Evolutionary conservation across 2,888 invertebrate genomes (phyloP).

Genomic region (Himalopsyche japonica): DNA sequence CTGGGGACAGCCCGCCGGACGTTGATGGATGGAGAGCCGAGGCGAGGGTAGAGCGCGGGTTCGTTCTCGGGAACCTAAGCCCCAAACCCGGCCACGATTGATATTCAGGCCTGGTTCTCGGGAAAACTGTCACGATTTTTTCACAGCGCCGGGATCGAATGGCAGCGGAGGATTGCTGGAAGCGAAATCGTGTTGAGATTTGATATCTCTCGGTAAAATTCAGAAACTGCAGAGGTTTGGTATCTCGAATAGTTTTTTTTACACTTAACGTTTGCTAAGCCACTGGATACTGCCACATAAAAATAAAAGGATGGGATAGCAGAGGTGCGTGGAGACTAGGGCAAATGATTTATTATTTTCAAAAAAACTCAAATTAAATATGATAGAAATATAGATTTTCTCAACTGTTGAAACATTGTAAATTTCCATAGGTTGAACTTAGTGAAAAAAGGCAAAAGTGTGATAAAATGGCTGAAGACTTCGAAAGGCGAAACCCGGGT

Average conservation of each 20-base stretch:
- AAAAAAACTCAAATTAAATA: too few relatives aligned
- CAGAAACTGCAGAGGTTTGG: not conserved
- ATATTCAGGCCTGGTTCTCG: not conserved
- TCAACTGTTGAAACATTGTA: too few relatives aligned
- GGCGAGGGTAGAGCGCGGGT: not conserved
- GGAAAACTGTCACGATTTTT: conserved; percentile 1
- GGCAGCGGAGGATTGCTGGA: not conserved
- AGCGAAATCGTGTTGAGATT: not conserved
- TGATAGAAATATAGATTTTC: too few relatives aligned
- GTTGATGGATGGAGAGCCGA: conserved; percentile 11
- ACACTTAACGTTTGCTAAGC: too few relatives aligned
- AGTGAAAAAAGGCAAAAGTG: too few relatives aligned
- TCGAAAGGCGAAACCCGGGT: too few relatives aligned
- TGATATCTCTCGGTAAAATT: not conserved
- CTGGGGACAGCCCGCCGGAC: not conserved
- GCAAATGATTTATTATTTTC: too few relatives aligned
- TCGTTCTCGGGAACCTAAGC: not conserved
- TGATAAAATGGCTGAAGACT: too few relatives aligned
- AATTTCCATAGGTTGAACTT: too few relatives aligned
- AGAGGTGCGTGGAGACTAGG: too few relatives aligned
- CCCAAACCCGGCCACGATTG: not conserved
- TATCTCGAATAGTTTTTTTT: not conserved
- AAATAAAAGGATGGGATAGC: too few relatives aligned
- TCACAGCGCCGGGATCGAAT: not conserved
- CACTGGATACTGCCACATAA: too few relatives aligned